Evolutionary conservation across 92 coral and sea anemone genomes (phyloP), one percentile per base, ranked within the genome.

Genomic region (Desmophyllum pertusum): DNA sequence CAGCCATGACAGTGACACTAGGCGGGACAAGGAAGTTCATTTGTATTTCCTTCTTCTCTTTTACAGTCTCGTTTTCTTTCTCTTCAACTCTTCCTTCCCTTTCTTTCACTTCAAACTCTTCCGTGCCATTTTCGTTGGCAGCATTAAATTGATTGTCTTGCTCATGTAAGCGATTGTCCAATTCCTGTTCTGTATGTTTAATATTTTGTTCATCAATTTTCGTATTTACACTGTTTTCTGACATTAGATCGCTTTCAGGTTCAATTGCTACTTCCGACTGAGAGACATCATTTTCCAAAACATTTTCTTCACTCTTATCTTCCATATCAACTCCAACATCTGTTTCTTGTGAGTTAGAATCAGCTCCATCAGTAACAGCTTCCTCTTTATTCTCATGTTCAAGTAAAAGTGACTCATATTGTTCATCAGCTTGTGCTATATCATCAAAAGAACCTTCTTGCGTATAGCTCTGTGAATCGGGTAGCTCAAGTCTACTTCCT

Each of bases 21-120:
- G 93, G 91, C 30, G 93, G 90, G 2, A 66, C 55, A 29, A 90
- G 80, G n/a, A 36, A 76, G 52, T 75, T 77, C 67, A 73, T 59
- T 31, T 70, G 69, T 37, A n/a, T 50, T 57, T 53, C 70, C 38
- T 71, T 71, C 8, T 2, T 43, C 39, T 71, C 41, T n/a, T 70
- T 31, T 53, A 29, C 37, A 14, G 10, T 39, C 21, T 46, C 63
- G 35, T 18, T 27, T 25, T 53, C 19, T 21, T 67, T 48, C 25
- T 59, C 70, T 6, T 74, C 67, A 8, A 27, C 78, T 37, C 42
- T 48, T 14, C 69, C 13, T 82, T 75, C 35, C 21, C 36, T 63
- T 45, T 57, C 76, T 14, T 80, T 74, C 45, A 10, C 81, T 55
- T 70, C 55, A 0, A 57, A 45, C 14, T 5, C 35, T 41, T 53